phyloP scores from a whole-genome alignment of 2,113 vertebrate genomes.

The Coptodon rendalli region DNA sequence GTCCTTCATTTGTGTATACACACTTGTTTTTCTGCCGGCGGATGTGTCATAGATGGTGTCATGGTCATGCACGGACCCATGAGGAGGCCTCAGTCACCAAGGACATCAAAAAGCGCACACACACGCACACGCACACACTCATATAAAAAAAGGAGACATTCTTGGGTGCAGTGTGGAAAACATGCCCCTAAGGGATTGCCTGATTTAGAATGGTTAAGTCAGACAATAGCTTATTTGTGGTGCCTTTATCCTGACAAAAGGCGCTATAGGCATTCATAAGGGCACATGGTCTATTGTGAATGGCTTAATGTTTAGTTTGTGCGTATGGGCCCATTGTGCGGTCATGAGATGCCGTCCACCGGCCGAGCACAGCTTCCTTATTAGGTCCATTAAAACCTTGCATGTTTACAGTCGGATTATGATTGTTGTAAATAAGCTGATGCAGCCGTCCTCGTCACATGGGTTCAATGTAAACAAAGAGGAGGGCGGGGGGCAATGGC shows the following conservation, averaged over 20 bases:
- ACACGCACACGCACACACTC: background rate
- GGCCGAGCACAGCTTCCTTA: constrained; percentile 33
- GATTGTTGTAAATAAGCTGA: constrained; percentile 61
- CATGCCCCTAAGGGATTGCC: constrained; percentile 35
- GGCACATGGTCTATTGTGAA: constrained; percentile 58
- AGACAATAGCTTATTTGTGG: constrained; percentile 66
- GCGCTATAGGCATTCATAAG: constrained; percentile 24
- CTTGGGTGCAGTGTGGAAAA: constrained; percentile 37
- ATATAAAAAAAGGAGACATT: constrained; percentile 30
- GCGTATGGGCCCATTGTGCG: constrained; percentile 40
- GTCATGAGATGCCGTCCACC: constrained; percentile 38
- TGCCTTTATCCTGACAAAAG: constrained; percentile 58
- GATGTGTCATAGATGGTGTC: constrained; percentile 11
- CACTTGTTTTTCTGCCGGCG: background rate
- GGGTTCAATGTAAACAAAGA: constrained; percentile 29
- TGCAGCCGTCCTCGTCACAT: constrained; percentile 35
- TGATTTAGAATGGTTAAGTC: constrained; percentile 49
- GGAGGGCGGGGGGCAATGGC: background rate
- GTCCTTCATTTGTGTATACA: background rate
- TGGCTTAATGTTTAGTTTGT: constrained; percentile 50
- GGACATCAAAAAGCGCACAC: background rate
- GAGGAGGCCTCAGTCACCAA: constrained; percentile 1
- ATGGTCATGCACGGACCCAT: background rate
- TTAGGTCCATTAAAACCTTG: constrained; percentile 48
- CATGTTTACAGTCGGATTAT: constrained; percentile 64